These are phyloP conservation scores for Brachylomia viminalis DNA, from an alignment of 2,888 invertebrate genomes.

Conservation along the genomic window DNA sequence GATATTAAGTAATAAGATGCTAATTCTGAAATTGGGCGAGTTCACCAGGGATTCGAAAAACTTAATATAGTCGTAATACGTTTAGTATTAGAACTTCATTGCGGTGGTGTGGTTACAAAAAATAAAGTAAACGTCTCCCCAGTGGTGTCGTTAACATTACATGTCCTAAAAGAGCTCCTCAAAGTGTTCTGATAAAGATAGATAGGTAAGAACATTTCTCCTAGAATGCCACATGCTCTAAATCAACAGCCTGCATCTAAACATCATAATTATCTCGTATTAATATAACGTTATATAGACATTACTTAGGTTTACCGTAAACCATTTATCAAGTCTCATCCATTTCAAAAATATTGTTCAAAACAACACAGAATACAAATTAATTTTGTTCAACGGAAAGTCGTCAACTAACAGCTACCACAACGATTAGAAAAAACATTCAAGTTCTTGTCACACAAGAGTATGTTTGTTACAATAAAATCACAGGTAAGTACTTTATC, in stretches of 20 bases:
- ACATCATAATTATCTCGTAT: conserved; percentile 64
- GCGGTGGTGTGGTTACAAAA: no score
- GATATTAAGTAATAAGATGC: no score
- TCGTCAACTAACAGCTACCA: conserved; percentile 70
- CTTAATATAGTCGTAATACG: no score
- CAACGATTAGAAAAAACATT: conserved; percentile 68
- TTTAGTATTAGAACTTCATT: no score
- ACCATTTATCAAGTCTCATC: conserved; percentile 74
- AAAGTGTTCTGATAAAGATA: background rate
- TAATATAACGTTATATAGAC: conserved; percentile 62
- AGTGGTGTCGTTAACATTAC: no score
- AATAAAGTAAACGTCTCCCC: no score
- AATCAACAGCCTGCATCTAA: conserved; percentile 49
- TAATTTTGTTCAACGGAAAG: conserved; percentile 62
- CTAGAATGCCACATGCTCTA: conserved; percentile 14
- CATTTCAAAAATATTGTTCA: conserved; percentile 68
- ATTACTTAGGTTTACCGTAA: conserved; percentile 62
- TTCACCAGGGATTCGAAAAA: no score
- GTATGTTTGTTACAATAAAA: conserved; percentile 82
- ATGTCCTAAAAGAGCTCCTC: background rate
- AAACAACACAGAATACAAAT: conserved; percentile 64
- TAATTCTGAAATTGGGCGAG: no score
- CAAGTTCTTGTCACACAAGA: conserved; percentile 87
- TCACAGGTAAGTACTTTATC: conserved; percentile 88
- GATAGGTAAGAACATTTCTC: background rate